phyloP scores from a whole-genome alignment of 2,888 invertebrate species.

The Cryptocephalus moraei region DNA sequence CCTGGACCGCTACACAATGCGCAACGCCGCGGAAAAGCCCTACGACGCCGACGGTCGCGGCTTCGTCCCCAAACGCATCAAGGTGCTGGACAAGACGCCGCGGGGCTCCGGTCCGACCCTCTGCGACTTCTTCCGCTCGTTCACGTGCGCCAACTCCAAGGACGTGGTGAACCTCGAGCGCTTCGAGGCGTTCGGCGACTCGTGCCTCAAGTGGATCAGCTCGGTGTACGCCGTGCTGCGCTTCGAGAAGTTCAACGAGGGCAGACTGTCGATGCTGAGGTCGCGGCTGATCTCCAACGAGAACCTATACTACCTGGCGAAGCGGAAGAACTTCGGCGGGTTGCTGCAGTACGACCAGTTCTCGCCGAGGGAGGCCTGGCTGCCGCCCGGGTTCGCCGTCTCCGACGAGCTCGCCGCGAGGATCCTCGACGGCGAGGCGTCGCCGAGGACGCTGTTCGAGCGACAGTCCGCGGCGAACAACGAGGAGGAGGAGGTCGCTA shows the following conservation, averaged over 20 bases:
- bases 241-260: constrained; percentile 64
- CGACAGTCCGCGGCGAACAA: constrained; percentile 38
- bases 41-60: too few species aligned
- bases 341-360: constrained; percentile 52
- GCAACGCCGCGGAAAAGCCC: too few species aligned
- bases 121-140: constrained; percentile 44
- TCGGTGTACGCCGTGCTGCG: constrained; percentile 62
- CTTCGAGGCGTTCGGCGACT: constrained; percentile 81
- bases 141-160: constrained; percentile 61
- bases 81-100: too few species aligned
- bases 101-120: constrained; percentile 42
- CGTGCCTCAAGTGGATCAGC: constrained; percentile 71
- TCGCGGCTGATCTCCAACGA: constrained; percentile 67
- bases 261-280: constrained; percentile 68
- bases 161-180: constrained; percentile 75
- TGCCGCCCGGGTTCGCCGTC: constrained; percentile 66
- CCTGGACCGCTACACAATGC: too few species aligned
- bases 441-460: constrained; percentile 38
- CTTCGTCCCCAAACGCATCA: too few species aligned
- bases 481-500: constrained; percentile 13
- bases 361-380: constrained; percentile 59
- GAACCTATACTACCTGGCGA: constrained; percentile 71
- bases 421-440: constrained; percentile 36
- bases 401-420: constrained; percentile 41
- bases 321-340: constrained; percentile 44